Evolutionary conservation across 2,888 invertebrate species (phyloP).

Genomic region (Melanostoma scalare): DNA sequence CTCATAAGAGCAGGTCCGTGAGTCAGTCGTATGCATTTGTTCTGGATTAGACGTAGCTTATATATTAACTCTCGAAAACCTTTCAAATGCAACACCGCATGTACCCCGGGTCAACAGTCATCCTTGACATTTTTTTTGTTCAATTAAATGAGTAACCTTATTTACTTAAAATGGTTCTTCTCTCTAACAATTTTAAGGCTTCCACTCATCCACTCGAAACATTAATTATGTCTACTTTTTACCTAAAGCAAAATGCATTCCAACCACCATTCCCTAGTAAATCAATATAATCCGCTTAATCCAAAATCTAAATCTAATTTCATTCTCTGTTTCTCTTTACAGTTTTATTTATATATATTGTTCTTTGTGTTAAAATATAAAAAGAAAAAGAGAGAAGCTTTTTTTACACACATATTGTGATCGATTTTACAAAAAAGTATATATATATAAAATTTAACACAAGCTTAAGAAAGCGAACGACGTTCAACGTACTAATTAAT

Average conservation of each 20-base stretch:
- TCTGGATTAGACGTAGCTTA: too few relatives aligned
- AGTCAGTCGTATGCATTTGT: too few relatives aligned
- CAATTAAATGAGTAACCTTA: constrained; percentile 38
- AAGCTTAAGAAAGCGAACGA: constrained; percentile 59
- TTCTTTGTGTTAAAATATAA: constrained; percentile 64
- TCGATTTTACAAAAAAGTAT: constrained; percentile 70
- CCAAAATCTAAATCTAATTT: constrained; percentile 44
- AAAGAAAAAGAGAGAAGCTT: constrained; percentile 56
- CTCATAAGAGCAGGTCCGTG: too few relatives aligned
- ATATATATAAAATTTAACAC: constrained; percentile 46
- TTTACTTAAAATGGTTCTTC: constrained; percentile 49
- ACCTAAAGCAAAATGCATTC: constrained; percentile 34
- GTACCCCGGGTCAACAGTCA: neutral
- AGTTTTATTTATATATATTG: constrained; percentile 63
- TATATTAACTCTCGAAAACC: too few relatives aligned
- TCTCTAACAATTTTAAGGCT: constrained; percentile 33
- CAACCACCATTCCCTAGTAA: constrained; percentile 27
- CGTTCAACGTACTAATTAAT: constrained; percentile 45
- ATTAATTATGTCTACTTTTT: neutral
- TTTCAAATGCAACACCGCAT: too few relatives aligned
- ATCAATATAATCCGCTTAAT: constrained; percentile 60
- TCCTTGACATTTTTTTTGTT: constrained; percentile 8
- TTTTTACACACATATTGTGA: constrained; percentile 65
- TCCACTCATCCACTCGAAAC: neutral
- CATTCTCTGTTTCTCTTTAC: constrained; percentile 49